Percentiles rank a stretch among this genome's conserved stretches.
Conservation (phyloP, 2,113 vertebrate genomes). For the Amphiprion ocellaris region DNA sequence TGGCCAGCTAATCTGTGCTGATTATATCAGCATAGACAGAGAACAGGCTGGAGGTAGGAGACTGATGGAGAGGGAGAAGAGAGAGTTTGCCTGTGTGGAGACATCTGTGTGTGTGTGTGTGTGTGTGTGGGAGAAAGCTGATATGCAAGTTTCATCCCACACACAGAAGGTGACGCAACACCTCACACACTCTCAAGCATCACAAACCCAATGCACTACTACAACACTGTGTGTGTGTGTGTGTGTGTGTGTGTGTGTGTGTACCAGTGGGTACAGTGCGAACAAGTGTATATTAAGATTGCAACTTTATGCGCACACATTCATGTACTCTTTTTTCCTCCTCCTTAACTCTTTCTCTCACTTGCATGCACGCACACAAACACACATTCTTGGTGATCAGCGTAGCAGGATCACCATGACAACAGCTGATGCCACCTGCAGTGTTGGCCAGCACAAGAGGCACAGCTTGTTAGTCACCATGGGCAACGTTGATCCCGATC, state of each 20-base stretch:
- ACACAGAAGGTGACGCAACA: constrained; percentile 77
- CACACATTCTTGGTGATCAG: constrained; percentile 74
- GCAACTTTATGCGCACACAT: constrained; percentile 14
- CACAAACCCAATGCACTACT: constrained; percentile 43
- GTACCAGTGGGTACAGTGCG: background rate
- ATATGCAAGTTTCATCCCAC: constrained; percentile 75
- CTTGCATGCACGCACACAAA: constrained; percentile 37
- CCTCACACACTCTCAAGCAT: constrained; percentile 60
- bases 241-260: constrained; percentile 16
- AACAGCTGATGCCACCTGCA: constrained; percentile 76
- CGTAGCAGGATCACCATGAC: constrained; percentile 82
- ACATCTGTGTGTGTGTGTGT: constrained; percentile 37
- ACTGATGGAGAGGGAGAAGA: constrained; percentile 45
- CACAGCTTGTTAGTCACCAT: constrained; percentile 34
- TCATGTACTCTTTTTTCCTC: constrained; percentile 8
- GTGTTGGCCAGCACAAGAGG: constrained; percentile 39
- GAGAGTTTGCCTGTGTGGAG: constrained; percentile 22
- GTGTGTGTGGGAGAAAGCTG: constrained; percentile 50
- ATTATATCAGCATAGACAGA: constrained; percentile 61
- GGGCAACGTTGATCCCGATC: constrained; percentile 1
- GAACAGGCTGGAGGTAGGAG: constrained; percentile 62
- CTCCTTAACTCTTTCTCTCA: background rate
- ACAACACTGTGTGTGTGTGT: constrained; percentile 20
- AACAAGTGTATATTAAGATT: constrained; percentile 23
- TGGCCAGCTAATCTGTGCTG: constrained; percentile 53